These are phyloP conservation scores for Galendromus occidentalis DNA, from an alignment of 1,140 invertebrate genomes.

Conservation along the genomic window DNA sequence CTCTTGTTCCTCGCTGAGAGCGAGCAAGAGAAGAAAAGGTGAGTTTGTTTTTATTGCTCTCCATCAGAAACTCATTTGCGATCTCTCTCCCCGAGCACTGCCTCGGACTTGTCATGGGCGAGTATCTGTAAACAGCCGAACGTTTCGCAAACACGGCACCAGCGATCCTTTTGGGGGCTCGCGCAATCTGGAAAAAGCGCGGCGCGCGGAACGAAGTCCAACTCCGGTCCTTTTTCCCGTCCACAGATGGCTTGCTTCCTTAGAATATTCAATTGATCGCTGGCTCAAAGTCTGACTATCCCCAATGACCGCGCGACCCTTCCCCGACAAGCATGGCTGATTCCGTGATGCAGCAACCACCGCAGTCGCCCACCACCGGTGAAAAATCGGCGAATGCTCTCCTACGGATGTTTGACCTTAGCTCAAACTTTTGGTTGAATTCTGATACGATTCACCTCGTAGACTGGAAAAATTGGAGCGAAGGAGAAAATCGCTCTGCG, in stretches of 20 bases:
- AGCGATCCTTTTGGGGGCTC: neutral
- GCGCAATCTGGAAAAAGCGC: too few relatives aligned
- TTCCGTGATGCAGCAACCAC: too few relatives aligned
- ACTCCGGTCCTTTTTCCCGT: neutral
- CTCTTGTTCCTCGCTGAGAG: constrained; percentile 83
- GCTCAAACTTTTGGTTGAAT: too few relatives aligned
- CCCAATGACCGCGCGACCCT: neutral
- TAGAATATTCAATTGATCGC: constrained; percentile 10
- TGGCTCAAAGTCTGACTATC: constrained; percentile 3
- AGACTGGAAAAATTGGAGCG: too few relatives aligned
- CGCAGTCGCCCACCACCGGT: too few relatives aligned
- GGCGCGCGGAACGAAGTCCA: neutral
- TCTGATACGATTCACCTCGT: too few relatives aligned
- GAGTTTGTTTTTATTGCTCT: constrained; percentile 15
- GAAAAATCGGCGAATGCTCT: too few relatives aligned
- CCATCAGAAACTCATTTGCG: neutral
- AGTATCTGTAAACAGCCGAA: neutral
- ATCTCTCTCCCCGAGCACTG: neutral
- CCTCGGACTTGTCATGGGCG: too few relatives aligned
- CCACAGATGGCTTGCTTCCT: constrained; percentile 2
- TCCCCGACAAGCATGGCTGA: neutral
- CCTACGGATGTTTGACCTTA: too few relatives aligned
- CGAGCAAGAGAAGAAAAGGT: constrained; percentile 87
- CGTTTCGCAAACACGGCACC: neutral
- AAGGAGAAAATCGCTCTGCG: too few relatives aligned